phyloP scores from a whole-genome alignment of 1,140 invertebrate species.

The Dendrolimus punctatus region DNA sequence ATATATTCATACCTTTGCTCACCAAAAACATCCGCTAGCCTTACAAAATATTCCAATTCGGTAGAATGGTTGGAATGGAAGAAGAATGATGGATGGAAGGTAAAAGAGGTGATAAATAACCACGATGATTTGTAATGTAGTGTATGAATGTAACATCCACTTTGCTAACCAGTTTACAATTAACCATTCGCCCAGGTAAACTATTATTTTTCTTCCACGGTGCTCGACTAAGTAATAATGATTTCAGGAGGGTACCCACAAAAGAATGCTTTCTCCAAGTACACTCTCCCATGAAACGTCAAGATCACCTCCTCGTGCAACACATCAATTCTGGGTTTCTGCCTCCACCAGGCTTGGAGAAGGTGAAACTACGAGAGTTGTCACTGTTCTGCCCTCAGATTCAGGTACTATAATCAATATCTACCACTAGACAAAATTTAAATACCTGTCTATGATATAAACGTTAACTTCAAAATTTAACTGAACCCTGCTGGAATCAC shows the following conservation, averaged over 20 bases:
- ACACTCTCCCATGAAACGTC: slow-evolving; percentile 81
- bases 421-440: no score
- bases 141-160: no score
- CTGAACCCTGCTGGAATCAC: no score
- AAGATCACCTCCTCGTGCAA: slow-evolving; percentile 79
- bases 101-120: no score
- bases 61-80: no score
- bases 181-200: no score
- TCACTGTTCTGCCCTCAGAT: slow-evolving; percentile 83
- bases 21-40: not conserved
- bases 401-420: slow-evolving; percentile 74
- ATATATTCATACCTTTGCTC: slow-evolving; percentile 9
- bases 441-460: no score
- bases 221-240: not conserved
- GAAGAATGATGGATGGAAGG: no score
- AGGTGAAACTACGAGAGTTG: slow-evolving; percentile 82
- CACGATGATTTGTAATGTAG: no score
- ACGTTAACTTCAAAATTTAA: no score
- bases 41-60: not conserved
- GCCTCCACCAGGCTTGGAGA: slow-evolving; percentile 87
- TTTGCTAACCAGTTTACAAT: no score
- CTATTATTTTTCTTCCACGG: no score
- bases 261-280: slow-evolving; percentile 76
- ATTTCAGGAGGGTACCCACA: slow-evolving; percentile 77
- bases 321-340: slow-evolving; percentile 87